Base-by-base conservation (phyloP, 2,888 invertebrate genomes). In the Ellobium chinense region DNA sequence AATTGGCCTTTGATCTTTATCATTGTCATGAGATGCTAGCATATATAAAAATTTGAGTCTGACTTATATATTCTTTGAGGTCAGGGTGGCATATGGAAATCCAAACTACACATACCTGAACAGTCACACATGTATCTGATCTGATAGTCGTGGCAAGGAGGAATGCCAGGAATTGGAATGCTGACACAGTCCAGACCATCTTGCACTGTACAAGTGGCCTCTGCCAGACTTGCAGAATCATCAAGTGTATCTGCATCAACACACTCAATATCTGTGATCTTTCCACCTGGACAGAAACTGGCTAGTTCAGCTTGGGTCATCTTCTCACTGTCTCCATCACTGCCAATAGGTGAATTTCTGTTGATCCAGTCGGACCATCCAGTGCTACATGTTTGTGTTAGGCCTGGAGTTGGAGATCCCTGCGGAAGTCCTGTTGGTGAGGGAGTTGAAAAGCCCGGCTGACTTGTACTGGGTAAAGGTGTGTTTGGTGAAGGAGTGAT, bases 101-200 rank as follows among this genome's bases (percentile, higher is more conserved):
- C n/a, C n/a, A n/a, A n/a, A 69, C 31, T 63, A 24, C 46, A n/a
- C 66, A 37, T 58, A 80, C 80, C 68, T 34, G 81, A 37, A 73
- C 81, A 81, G n/a, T 94, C 92, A 75, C 90, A 90, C 80, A 82
- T 87, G 80, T 88, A 90, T 82, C 88, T 70, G 39, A 90, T 83
- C 85, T 88, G 85, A 77, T 89, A 90, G 80, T 90, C 88, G n/a
- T 80, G 80, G 78, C 90, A 90, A 31, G 81, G 82, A 31, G 79
- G 79, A 56, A 78, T 74, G 14, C 37, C 74, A 58, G 29, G 39
- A 36, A 80, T 21, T 39, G 58, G 80, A 18, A 60, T 68, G 63
- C 88, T 89, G 46, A 83, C 75, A 90, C 97, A 97, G 1, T 95
- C 92, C 0, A 97, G 93, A 0, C 97, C 97, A 18, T 94, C 94